Percentiles rank a stretch among this genome's conserved stretches.
Evolutionary conservation across 2,888 invertebrate genomes (phyloP).

Genomic region (Drosophila mettleri): DNA sequence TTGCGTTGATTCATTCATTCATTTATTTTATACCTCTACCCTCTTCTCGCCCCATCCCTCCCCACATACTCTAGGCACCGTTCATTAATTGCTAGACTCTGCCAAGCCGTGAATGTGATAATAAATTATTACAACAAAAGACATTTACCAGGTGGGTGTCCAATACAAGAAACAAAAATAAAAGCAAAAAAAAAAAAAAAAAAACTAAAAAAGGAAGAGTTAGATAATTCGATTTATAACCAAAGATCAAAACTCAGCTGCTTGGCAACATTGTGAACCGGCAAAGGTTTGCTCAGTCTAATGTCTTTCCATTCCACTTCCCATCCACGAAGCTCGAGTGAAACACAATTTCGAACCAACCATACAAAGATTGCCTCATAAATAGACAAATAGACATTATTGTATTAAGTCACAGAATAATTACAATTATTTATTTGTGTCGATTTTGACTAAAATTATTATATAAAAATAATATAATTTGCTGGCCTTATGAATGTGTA

Average conservation of each 20-base stretch:
- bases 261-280: slow-evolving; percentile 32
- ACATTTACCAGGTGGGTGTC: slow-evolving; percentile 67
- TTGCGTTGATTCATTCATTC: slow-evolving; percentile 72
- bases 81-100: slow-evolving; percentile 69
- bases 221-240: slow-evolving; percentile 49
- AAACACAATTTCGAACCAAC: slow-evolving; percentile 16
- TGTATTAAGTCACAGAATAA: neutral
- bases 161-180: slow-evolving; percentile 36
- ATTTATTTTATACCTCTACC: slow-evolving; percentile 58
- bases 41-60: slow-evolving; percentile 7
- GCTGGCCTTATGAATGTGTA: neutral
- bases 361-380: slow-evolving; percentile 24
- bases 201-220: slow-evolving; percentile 17
- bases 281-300: slow-evolving; percentile 27
- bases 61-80: slow-evolving; percentile 46
- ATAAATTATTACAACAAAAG: slow-evolving; percentile 77
- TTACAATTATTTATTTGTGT: neutral
- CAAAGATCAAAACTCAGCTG: slow-evolving; percentile 16
- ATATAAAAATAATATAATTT: neutral
- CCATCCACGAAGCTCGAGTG: slow-evolving; percentile 17
- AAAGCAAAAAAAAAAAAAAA: slow-evolving; percentile 14
- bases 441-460: neutral
- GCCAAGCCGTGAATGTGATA: slow-evolving; percentile 76
- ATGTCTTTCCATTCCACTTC: slow-evolving; percentile 38
- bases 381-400: slow-evolving; percentile 17